Base-by-base conservation (phyloP, 2,797 vertebrate genomes). In the Staurois parvus region DNA sequence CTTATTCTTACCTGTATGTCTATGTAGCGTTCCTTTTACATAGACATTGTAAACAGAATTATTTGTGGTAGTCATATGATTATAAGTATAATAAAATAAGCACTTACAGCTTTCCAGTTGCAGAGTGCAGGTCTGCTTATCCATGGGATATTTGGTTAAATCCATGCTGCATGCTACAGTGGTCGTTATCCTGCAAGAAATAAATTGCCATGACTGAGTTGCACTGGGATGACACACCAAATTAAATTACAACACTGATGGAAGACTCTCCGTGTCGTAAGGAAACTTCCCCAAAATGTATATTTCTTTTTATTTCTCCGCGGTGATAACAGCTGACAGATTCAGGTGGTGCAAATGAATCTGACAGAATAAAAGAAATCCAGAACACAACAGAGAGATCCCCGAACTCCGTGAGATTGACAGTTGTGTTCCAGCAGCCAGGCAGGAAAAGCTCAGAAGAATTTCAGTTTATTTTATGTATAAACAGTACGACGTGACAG, bases 131-230 rank as follows among this genome's bases (percentile, higher is more conserved):
- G 93, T 97, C 93, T 98, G 96, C 88, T 96, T 97, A 92, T 98
- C 96, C 96, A 97, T 98, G 0, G 97, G 97, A 78, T 97, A 98
- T 90, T 98, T 98, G 72, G 96, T 97, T 88, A 98, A 93, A 89
- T 97, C 97, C 97, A 97, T 98, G 91, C 95, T 97, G 94, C 96
- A 98, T 7, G 97, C 95, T 90, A 98, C 97, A 0, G 97, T 97
- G 59, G 97, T 95, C 24, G 96, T 98, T 88, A 97, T 97, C 68
- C 85, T 86, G 85, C 24, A 82, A 67, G 3, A 81, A 74, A 81
- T 26, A 29, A 24, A 79, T 48, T 93, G 28, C 26, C 40, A 26
- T 73, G 40, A 73, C 11, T 40, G 30, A 34, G 12, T n/a, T 40
- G 70, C 21, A 13, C 68, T 70, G 70, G 64, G 64, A 66, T 5